Base-by-base conservation (phyloP, 2,888 invertebrate species). In the Cancer borealis region DNA sequence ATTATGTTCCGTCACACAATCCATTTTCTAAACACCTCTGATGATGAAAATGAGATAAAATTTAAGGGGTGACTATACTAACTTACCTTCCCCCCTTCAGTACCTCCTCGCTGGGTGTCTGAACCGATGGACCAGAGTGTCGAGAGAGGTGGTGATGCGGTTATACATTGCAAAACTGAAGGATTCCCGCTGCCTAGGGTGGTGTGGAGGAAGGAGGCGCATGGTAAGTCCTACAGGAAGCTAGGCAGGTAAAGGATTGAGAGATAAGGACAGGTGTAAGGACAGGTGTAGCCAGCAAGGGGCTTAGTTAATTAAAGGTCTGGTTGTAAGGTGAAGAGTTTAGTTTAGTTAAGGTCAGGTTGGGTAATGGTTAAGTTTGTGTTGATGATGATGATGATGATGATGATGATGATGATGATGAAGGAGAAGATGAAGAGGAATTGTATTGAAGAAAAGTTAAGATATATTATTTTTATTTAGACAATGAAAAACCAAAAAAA, bases 141-240 rank as follows among this genome's bases (percentile, higher is more conserved):
- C 21, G 66, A 87, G 17, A 66, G 94, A 14, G 95, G 93, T n/a
- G 88, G 88, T 0, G 92, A 93, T 10, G 93, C 92, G 8, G 73
- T 93, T 3, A 90, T 95, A 3, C 92, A 84, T 21, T 95, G 95
- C 39, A 90, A 94, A n/a, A 94, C 95, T 6, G 94, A 95, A 21
- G 95, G 95, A 12, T 95, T 95, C 84, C 95, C 95, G 26, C 94
- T 60, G 0, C 95, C 95, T 10, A 92, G 54, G 26, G 60, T 94
- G 39, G 84, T 92, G 46, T 95, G 95, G 95, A 94, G 93, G 49
- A 95, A 94, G 49, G 95, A 94, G 49, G 93, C 92, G 3, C 84
- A 90, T 8, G 94, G 95, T 95, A 30, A 92, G 95, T 66, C 6
- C 12, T 14, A 2, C 12, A 54, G 3, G 3, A 0, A 10, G 17